Evolutionary conservation across 1,140 invertebrate genomes (phyloP).

Genomic region (Drepana arcuata): DNA sequence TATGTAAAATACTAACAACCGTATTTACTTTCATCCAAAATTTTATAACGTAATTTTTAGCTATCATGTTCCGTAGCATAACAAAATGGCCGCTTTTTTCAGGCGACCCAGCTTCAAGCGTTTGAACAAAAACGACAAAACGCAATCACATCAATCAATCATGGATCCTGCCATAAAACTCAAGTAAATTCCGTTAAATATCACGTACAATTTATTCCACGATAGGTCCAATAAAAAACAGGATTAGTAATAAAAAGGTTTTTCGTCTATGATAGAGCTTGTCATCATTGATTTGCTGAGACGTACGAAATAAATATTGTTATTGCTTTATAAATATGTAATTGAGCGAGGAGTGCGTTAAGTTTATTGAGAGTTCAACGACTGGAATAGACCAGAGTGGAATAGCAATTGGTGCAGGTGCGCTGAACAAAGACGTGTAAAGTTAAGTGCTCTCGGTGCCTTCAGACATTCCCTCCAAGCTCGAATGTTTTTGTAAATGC

Average conservation of each 20-base stretch:
- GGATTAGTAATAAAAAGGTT: neutral
- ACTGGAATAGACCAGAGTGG: too few relatives aligned
- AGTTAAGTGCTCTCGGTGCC: too few relatives aligned
- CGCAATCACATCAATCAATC: neutral
- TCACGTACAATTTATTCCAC: neutral
- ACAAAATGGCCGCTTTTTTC: neutral
- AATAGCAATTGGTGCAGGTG: too few relatives aligned
- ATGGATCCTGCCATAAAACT: neutral
- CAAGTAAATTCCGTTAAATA: neutral
- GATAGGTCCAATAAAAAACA: neutral
- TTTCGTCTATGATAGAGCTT: too few relatives aligned
- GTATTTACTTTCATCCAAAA: neutral
- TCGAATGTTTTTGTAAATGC: too few relatives aligned
- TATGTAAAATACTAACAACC: neutral
- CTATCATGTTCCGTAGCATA: neutral
- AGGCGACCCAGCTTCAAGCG: neutral
- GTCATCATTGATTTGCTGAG: too few relatives aligned
- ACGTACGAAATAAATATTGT: too few relatives aligned
- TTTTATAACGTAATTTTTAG: neutral
- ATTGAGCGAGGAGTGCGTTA: too few relatives aligned
- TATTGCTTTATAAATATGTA: too few relatives aligned
- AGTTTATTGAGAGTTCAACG: too few relatives aligned
- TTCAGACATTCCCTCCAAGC: too few relatives aligned
- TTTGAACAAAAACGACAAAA: neutral
- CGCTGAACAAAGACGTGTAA: too few relatives aligned